phyloP scores from a whole-genome alignment of 2,888 invertebrate species.

The Calameuta filiformis region DNA sequence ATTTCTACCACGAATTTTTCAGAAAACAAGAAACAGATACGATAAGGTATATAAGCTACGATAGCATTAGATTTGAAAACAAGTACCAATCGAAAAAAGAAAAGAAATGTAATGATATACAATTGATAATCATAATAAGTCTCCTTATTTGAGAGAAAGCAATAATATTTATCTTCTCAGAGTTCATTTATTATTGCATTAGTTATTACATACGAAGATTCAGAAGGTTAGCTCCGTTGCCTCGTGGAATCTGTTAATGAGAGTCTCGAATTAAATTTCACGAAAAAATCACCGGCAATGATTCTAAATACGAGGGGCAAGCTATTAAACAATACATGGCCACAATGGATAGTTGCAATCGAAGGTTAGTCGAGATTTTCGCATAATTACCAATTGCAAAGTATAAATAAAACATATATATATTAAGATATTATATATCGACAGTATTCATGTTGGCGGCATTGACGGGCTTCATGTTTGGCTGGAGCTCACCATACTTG shows the following conservation, averaged over 20 bases:
- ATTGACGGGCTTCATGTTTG: slow-evolving; percentile 41
- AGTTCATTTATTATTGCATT: background rate
- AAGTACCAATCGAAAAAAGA: no score
- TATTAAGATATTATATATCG: background rate
- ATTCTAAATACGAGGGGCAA: background rate
- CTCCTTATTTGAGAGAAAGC: background rate
- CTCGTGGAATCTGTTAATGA: no score
- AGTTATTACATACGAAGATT: background rate
- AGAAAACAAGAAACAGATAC: no score
- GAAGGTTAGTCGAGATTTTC: slow-evolving; percentile 26
- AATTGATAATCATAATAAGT: background rate
- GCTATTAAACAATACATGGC: slow-evolving; percentile 19
- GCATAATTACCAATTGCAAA: background rate
- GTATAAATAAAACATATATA: background rate
- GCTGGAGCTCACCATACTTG: slow-evolving; percentile 55
- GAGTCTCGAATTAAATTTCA: background rate
- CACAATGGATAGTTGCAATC: slow-evolving; percentile 35
- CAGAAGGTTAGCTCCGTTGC: background rate
- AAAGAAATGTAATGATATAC: no score
- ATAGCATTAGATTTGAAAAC: background rate
- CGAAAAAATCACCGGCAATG: slow-evolving; percentile 4
- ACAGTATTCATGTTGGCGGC: slow-evolving; percentile 43
- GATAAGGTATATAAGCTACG: background rate
- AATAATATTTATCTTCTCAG: background rate
- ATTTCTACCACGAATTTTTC: no score